Conservation (phyloP, 2,888 invertebrate species). For the Standfussiana lucernea region DNA sequence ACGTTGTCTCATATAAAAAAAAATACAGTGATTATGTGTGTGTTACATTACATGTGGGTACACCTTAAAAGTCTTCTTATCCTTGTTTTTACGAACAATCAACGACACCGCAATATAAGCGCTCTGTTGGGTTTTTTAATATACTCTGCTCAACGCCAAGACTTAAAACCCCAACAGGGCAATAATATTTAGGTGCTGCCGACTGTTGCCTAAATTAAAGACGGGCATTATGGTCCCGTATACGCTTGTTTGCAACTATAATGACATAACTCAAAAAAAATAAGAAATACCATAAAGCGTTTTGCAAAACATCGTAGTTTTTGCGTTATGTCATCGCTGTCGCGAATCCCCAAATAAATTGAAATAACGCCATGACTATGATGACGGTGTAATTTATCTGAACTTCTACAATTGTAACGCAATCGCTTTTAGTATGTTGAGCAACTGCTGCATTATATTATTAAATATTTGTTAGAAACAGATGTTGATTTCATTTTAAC, state of each 20-base stretch:
- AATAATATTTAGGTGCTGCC: no score
- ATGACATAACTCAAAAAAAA: no score
- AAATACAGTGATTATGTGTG: neutral
- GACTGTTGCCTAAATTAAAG: neutral
- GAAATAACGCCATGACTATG: neutral
- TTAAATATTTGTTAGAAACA: slow-evolving; percentile 2
- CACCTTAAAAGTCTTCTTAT: neutral
- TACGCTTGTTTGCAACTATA: no score
- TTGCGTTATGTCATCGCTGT: no score
- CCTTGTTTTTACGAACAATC: neutral
- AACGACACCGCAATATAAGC: neutral
- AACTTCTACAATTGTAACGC: slow-evolving; percentile 9
- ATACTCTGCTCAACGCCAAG: neutral
- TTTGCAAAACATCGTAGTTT: no score
- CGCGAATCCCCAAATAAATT: neutral
- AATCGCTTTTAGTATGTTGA: slow-evolving; percentile 40
- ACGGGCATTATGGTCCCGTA: no score
- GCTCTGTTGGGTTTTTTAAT: neutral
- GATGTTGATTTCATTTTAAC: slow-evolving; percentile 39
- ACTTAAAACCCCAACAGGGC: no score
- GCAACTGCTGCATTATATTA: slow-evolving; percentile 28
- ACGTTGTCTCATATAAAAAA: neutral
- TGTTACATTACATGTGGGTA: no score
- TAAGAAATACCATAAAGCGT: no score
- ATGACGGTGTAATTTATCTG: neutral